Evolutionary conservation across 2,797 vertebrate species (phyloP).

Genomic region (Melanotaenia parkinsoni): DNA sequence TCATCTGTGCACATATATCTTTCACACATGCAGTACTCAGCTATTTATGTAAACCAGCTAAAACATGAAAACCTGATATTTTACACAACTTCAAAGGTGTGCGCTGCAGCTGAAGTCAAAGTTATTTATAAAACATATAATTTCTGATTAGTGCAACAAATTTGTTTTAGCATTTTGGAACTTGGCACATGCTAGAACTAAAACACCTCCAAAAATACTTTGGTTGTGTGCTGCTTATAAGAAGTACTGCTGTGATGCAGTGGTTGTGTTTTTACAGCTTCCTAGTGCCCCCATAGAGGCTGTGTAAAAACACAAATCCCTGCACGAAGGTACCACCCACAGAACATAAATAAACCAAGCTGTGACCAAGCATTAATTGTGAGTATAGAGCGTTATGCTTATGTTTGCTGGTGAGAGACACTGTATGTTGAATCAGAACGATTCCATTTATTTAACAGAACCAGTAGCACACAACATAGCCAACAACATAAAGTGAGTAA

Average conservation of each 20-base stretch:
- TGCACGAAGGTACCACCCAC: slow-evolving; percentile 50
- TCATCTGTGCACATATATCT: slow-evolving; percentile 7
- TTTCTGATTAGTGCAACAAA: neutral
- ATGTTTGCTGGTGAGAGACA: slow-evolving; percentile 17
- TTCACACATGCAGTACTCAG: slow-evolving; percentile 3
- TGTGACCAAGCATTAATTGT: slow-evolving; percentile 47
- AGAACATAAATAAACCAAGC: slow-evolving; percentile 53
- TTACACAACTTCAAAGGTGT: neutral
- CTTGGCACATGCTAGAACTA: neutral
- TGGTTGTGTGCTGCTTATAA: slow-evolving; percentile 34
- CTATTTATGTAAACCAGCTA: slow-evolving; percentile 4
- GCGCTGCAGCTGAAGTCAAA: neutral
- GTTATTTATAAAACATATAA: neutral
- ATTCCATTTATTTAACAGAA: slow-evolving; percentile 19
- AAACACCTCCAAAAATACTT: neutral
- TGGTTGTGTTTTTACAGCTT: slow-evolving; percentile 50
- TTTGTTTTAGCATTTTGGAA: slow-evolving; percentile 8
- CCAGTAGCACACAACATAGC: slow-evolving; percentile 6
- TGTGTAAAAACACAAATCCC: slow-evolving; percentile 51
- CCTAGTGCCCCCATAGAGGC: slow-evolving; percentile 41
- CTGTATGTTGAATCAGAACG: slow-evolving; percentile 8
- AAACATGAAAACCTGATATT: neutral
- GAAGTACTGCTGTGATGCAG: slow-evolving; percentile 45
- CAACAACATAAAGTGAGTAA: slow-evolving; percentile 15
- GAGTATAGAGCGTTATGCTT: slow-evolving; percentile 23